These are phyloP conservation scores for Karalla daura DNA, from an alignment of 2,797 vertebrate genomes.

Conservation along the genomic window DNA sequence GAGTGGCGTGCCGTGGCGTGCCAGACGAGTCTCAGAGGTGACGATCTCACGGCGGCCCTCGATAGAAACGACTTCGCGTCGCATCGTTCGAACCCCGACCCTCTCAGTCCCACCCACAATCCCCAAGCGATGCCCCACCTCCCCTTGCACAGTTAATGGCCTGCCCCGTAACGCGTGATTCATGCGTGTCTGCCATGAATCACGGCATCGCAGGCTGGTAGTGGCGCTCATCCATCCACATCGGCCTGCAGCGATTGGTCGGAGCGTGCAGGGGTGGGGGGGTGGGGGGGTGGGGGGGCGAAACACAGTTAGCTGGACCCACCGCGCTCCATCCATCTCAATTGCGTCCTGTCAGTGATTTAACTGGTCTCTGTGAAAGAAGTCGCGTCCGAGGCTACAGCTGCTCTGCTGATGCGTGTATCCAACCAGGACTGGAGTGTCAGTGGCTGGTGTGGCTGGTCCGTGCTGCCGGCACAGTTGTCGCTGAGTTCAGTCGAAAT, in stretches of 20 bases:
- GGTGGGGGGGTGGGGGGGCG: too few species aligned
- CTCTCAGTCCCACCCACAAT: constrained; percentile 7
- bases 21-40: constrained; percentile 44
- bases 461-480: too few species aligned
- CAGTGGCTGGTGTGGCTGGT: too few species aligned
- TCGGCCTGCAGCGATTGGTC: constrained; percentile 9
- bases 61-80: constrained; percentile 45
- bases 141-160: constrained; percentile 49
- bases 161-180: constrained; percentile 13
- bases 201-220: constrained; percentile 14
- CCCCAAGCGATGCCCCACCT: background rate
- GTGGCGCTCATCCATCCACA: constrained; percentile 41
- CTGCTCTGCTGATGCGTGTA: background rate
- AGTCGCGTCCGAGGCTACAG: background rate
- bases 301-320: constrained; percentile 9
- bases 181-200: constrained; percentile 25
- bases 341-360: constrained; percentile 14
- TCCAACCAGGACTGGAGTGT: background rate
- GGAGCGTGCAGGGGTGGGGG: constrained; percentile 1
- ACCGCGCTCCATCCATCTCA: constrained; percentile 33
- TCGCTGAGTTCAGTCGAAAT: background rate
- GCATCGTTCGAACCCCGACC: constrained; percentile 12
- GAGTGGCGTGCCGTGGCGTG: background rate
- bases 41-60: constrained; percentile 17
- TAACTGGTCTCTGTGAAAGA: constrained; percentile 18